These are phyloP conservation scores for Tolmerus cingulatus DNA, from an alignment of 2,888 invertebrate genomes.

Conservation along the genomic window DNA sequence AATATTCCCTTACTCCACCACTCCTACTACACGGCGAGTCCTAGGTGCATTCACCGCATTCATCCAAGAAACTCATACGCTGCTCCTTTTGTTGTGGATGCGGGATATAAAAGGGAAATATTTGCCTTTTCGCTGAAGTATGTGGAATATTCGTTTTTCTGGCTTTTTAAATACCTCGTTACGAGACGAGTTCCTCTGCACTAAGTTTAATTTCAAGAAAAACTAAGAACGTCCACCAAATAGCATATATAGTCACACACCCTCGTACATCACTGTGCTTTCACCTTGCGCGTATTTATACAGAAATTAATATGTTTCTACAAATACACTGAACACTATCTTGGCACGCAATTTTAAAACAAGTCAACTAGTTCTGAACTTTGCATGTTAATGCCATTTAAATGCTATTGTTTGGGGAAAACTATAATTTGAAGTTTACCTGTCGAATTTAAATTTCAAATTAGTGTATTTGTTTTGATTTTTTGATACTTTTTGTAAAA, in stretches of 20 bases:
- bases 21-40: neutral
- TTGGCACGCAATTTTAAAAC: neutral
- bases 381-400: neutral
- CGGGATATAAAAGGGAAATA: neutral
- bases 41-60: neutral
- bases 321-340: neutral
- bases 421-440: neutral
- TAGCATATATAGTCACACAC: neutral
- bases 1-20: neutral
- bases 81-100: neutral
- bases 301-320: neutral
- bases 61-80: neutral
- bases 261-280: neutral
- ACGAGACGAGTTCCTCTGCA: neutral
- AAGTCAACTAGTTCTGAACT: neutral
- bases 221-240: neutral
- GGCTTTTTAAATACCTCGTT: neutral
- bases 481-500: too few species aligned
- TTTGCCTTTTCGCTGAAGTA: neutral
- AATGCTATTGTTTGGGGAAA: neutral
- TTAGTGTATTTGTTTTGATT: neutral
- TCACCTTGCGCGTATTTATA: neutral
- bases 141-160: neutral
- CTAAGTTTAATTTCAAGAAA: neutral
- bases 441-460: neutral